Evolutionary conservation across 2,888 invertebrate genomes (phyloP), one percentile per base, ranked within the genome.

Genomic region (Sthenelais limicola): DNA sequence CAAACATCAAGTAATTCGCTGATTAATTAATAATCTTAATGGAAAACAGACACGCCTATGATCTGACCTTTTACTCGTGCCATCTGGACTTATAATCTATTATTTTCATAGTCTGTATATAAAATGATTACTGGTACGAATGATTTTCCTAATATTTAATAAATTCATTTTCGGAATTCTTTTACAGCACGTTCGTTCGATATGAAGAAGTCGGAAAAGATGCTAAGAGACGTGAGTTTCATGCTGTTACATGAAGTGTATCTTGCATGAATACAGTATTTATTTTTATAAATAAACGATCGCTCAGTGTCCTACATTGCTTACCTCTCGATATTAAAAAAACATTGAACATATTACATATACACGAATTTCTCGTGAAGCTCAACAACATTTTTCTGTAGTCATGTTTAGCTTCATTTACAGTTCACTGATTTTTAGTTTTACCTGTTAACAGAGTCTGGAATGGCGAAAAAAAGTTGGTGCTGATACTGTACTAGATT

Each of bases 131-230:
- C n/a, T n/a, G n/a, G n/a, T n/a, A n/a, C n/a, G n/a, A n/a, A n/a
- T n/a, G n/a, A n/a, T n/a, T n/a, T n/a, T n/a, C n/a, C n/a, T n/a
- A n/a, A n/a, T n/a, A n/a, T 26, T 33, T 28, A 38, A 9, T 1
- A 49, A 32, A 30, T 30, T 12, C 48, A 0, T 68, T 2, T 68
- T 7, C 12, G 54, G 28, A 21, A 21, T 70, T 2, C 51, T 26
- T 67, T 82, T 78, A 49, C 89, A 95, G 96, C 96, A 1, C 90
- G 96, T 84, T 93, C 93, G 88, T 96, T 94, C 92, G 92, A 96
- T 84, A 85, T 92, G 0, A 92, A 91, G 68, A 94, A 94, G n/a
- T 94, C 96, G 0, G 96, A 96, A 87, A 94, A 94, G 89, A 96
- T 96, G 96, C 89, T 96, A 1, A 90, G 94, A 89, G 92, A 93